Evolutionary conservation across 2,113 vertebrate species (phyloP), one percentile per base, ranked within the genome.

Genomic region (Illadopsis cleaveri): DNA sequence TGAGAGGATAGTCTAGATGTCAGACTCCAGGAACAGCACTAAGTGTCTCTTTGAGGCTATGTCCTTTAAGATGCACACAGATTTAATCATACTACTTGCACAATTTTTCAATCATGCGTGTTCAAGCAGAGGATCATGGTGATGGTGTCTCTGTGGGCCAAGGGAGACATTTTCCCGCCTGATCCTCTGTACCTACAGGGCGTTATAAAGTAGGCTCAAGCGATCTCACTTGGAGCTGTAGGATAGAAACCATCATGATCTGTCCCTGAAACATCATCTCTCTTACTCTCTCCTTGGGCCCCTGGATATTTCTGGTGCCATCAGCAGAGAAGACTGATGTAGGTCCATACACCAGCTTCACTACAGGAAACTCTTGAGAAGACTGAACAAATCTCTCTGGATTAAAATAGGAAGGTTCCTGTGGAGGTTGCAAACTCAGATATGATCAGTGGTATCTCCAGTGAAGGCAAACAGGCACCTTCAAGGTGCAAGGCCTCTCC

Each of bases 121-220:
- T 27, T 57, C n/a, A 53, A 82, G 50, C 58, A 94, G 62, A 90
- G 45, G n/a, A 50, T 14, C 1, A 1, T 4, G 13, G 28, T 53
- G 56, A 19, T 12, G 16, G 10, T 35, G 16, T n/a, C 13, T 78
- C 37, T 54, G n/a, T 62, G 3, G 3, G 20, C n/a, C 8, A 57
- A 42, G 18, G 25, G 20, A 77, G 35, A 35, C 11, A 1, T 61
- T 60, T 54, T 62, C 38, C 47, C 92, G 38, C 30, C 25, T 75
- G 8, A 31, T 51, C 45, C 16, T 47, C 53, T 4, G 1, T n/a
- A n/a, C 9, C n/a, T 31, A 8, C 2, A 7, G 5, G 8, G 3
- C 4, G 1, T 18, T 33, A 30, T 15, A 75, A 79, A 19, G 12
- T 19, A 72, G 11, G 28, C 10, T 48, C 30, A 64, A 76, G 40